These are phyloP conservation scores for Sitta europaea DNA, from an alignment of 2,113 vertebrate genomes.

Conservation along the genomic window DNA sequence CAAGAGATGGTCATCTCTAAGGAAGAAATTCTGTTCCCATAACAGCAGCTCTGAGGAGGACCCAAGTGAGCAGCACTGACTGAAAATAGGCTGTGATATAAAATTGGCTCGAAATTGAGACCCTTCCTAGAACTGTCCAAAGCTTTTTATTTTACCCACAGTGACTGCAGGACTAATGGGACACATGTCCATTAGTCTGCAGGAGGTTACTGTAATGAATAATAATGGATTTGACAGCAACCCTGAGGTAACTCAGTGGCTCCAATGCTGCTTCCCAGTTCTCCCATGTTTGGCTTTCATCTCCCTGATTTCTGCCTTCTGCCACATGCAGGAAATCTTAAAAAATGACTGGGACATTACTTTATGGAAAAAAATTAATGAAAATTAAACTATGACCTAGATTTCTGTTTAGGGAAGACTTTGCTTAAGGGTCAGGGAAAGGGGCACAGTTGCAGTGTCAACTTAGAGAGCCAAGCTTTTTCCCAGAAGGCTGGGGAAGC, in stretches of 20 bases:
- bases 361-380: rapidly evolving
- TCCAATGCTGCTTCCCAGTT: neutral
- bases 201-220: neutral
- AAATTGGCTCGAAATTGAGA: neutral
- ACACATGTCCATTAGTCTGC: neutral
- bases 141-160: neutral
- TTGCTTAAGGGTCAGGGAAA: neutral
- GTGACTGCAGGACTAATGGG: neutral
- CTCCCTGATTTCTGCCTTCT: neutral
- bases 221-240: slow-evolving; percentile 49
- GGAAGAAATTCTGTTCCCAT: neutral
- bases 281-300: neutral
- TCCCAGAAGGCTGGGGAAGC: neutral
- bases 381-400: neutral
- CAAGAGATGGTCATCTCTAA: neutral
- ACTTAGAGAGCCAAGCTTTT: neutral
- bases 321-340: neutral
- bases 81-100: neutral
- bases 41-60: neutral
- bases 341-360: neutral
- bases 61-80: neutral
- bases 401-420: neutral
- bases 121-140: slow-evolving; percentile 8
- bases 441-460: neutral
- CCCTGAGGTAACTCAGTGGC: slow-evolving; percentile 12